phyloP scores from a whole-genome alignment of 2,113 vertebrate genomes.

The Microcebus griseorufus region DNA sequence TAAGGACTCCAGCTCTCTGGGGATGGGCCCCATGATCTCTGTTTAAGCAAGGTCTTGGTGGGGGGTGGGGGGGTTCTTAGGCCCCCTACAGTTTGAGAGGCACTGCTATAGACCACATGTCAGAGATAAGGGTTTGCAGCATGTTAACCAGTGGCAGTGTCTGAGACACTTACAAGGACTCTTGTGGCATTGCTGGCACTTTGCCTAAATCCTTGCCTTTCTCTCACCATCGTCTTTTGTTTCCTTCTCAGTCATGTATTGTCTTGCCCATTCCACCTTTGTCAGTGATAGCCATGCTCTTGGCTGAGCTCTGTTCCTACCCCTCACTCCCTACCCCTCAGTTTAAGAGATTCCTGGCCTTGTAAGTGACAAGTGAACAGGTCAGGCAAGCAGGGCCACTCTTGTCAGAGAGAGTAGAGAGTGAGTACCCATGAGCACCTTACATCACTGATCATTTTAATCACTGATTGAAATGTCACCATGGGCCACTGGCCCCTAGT shows the following conservation, averaged over 20 bases:
- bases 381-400: not conserved
- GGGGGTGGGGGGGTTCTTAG: rapidly evolving
- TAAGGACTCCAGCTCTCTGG: rapidly evolving
- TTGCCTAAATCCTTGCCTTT: not conserved
- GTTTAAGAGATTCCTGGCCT: not conserved
- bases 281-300: not conserved
- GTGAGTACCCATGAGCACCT: rapidly evolving
- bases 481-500: rapidly evolving
- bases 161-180: rapidly evolving
- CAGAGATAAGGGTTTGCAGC: not conserved
- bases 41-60: rapidly evolving
- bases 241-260: rapidly evolving
- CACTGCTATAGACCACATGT: rapidly evolving
- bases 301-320: not conserved
- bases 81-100: not conserved
- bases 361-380: rapidly evolving
- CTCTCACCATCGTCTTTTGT: not conserved
- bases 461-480: no score
- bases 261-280: not conserved
- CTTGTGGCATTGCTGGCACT: not conserved
- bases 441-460: not conserved
- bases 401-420: rapidly evolving
- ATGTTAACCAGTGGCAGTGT: rapidly evolving
- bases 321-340: rapidly evolving
- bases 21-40: not conserved